Evolutionary conservation across 2,888 invertebrate genomes (phyloP).

Genomic region (Cordilura impudica): DNA sequence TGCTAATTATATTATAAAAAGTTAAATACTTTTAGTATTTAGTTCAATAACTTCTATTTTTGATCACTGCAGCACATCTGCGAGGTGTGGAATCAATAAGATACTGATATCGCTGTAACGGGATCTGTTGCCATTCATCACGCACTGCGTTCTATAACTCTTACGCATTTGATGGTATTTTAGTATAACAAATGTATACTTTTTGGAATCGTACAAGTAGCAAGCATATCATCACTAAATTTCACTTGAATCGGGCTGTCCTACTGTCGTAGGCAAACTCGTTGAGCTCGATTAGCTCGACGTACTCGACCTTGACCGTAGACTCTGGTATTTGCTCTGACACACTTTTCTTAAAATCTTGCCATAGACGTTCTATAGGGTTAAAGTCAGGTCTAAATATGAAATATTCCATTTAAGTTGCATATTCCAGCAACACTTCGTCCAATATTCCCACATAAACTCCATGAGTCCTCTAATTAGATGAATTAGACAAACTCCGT

Average conservation of each 20-base stretch:
- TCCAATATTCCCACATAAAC: slow-evolving; percentile 6
- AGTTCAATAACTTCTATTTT: background rate
- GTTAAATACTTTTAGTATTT: background rate
- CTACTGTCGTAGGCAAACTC: too few species aligned
- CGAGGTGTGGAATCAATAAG: background rate
- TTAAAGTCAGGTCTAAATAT: slow-evolving; percentile 58
- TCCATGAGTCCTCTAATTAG: slow-evolving; percentile 25
- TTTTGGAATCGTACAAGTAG: too few species aligned
- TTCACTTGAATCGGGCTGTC: too few species aligned
- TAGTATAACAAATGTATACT: too few species aligned
- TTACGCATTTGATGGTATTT: too few species aligned
- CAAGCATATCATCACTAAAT: too few species aligned
- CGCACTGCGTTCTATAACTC: background rate
- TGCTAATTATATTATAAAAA: background rate
- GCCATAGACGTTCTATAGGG: slow-evolving; percentile 47
- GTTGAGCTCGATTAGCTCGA: too few species aligned
- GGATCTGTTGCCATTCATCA: background rate
- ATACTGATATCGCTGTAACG: background rate
- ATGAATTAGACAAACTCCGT: slow-evolving; percentile 24
- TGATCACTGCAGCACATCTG: background rate
- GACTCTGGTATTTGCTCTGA: background rate
- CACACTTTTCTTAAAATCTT: background rate
- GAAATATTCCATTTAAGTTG: slow-evolving; percentile 57
- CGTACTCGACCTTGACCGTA: too few species aligned
- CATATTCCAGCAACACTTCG: slow-evolving; percentile 42